Base-by-base conservation (phyloP, 2,888 invertebrate species). In the Bellardia bayeri region DNA sequence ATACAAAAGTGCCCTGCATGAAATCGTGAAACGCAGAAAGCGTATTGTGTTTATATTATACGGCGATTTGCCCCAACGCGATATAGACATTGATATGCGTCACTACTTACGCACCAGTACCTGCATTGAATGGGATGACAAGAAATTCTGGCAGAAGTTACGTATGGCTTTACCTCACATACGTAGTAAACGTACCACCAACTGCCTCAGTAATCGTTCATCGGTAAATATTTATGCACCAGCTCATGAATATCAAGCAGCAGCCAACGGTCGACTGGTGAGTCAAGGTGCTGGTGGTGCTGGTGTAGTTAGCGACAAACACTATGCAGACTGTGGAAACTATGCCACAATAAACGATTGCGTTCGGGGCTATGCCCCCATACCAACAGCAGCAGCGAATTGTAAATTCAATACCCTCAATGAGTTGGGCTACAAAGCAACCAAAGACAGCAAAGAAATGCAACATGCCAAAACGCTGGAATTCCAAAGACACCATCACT, bases 141-240 rank as follows among this genome's bases (percentile, higher is more conserved):
- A 97, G 93, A 96, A 98, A 92, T 99, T 99, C 95, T 99, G 99
- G 99, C 98, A 98, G 93, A 98, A 99, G 94, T 94, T 99, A 89
- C 96, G 97, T 92, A 97, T 97, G 92, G 97, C 98, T 80, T 96
- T 98, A 96, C 98, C 98, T 85, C 97, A 92, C 78, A 56, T 88
- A 40, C 89, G 91, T 3, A 92, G 89, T 81, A 93, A 92, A 82
- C 92, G 92, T 45, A 90, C 91, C 0, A 89, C 90, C 40, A 92
- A 92, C 85, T 93, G 93, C 63, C 90, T 91, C 30, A 90, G 89
- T 16, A 90, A 87, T 45, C 92, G 91, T 63, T 96, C 96, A 87
- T 95, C 96, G 90, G 95, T 96, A 91, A 96, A 96, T 93, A 96
- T 96, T 94, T 96, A 96, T 94, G 96, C 96, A 89, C 95, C 96